phyloP scores from a whole-genome alignment of 2,888 invertebrate genomes.

The Deilephila elpenor region DNA sequence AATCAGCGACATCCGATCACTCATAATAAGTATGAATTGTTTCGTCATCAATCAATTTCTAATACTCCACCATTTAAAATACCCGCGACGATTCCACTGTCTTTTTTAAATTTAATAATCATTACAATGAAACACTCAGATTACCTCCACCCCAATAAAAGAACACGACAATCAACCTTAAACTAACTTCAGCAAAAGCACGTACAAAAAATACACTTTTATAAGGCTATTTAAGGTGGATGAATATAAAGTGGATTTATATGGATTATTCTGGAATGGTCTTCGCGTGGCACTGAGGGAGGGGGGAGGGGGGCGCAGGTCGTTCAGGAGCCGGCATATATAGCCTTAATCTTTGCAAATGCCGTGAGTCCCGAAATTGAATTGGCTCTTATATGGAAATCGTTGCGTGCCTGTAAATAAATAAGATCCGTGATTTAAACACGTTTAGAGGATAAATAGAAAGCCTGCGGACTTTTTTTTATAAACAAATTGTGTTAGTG shows the following conservation, averaged over 20 bases:
- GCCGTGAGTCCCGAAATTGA: slow-evolving; percentile 79
- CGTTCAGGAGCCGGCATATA: slow-evolving; percentile 40
- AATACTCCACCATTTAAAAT: too few relatives aligned
- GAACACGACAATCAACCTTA: slow-evolving; percentile 15
- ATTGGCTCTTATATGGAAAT: slow-evolving; percentile 82
- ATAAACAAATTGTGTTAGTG: not conserved
- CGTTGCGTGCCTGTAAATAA: slow-evolving; percentile 81
- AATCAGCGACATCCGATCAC: too few relatives aligned
- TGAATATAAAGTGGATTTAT: slow-evolving; percentile 84
- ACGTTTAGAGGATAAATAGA: slow-evolving; percentile 64
- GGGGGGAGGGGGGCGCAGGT: slow-evolving; percentile 47
- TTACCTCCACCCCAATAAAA: too few relatives aligned
- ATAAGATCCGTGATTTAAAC: slow-evolving; percentile 76
- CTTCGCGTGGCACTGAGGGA: slow-evolving; percentile 52
- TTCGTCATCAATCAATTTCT: too few relatives aligned
- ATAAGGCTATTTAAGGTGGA: slow-evolving; percentile 83
- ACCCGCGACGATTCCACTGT: not conserved
- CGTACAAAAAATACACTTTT: slow-evolving; percentile 72
- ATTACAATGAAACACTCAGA: not conserved
- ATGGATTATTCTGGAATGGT: slow-evolving; percentile 77
- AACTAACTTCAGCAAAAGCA: slow-evolving; percentile 31
- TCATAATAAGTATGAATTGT: too few relatives aligned
- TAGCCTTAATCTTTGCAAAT: slow-evolving; percentile 78
- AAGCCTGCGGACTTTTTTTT: slow-evolving; percentile 46
- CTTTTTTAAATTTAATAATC: not conserved